Evolutionary conservation across 2,797 vertebrate genomes (phyloP), one percentile per base, ranked within the genome.

Genomic region (Alosa sapidissima): DNA sequence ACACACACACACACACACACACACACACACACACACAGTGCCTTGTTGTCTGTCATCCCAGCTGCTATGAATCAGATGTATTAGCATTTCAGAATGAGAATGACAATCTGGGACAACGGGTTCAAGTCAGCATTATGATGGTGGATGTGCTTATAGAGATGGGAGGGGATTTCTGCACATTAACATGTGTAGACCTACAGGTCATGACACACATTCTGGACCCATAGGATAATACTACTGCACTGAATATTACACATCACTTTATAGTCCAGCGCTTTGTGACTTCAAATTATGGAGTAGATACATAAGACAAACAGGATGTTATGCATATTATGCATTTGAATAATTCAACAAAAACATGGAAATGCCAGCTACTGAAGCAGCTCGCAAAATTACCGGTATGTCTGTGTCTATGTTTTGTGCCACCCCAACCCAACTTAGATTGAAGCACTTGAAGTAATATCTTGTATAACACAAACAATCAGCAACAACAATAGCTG

Each of bases 1-100:
- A 72, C 65, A 36, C 5, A 36, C 28, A 68, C 24, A 68, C 28
- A 68, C 24, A 68, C 28, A 45, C 41, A 72, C 65, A 36, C 5
- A 36, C 28, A 68, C 24, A 68, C 28, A 68, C 24, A 68, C 28
- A 45, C 41, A 78, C 41, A 45, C 36, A 78, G 58, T 60, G 21
- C 21, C 3, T n/a, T 24, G n/a, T n/a, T 62, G n/a, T 62, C n/a
- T 24, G 54, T 19, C 21, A 2, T 55, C 54, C 5, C 54, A 55
- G 54, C 5, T 24, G 58, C n/a, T 24, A 62, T 62, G 58, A 62
- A 62, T 62, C 58, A 62, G 58, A 62, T 62, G 58, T 24, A 62
- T 24, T 62, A 62, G 58, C 58, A 62, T 62, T 62, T 62, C 7
- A 62, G 58, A 62, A 62, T 62, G n/a, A 62, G n/a, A 62, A 62